These are phyloP conservation scores for Plecturocebus donacophilus DNA, from an alignment of 2,113 vertebrate species.

Conservation along the genomic window DNA sequence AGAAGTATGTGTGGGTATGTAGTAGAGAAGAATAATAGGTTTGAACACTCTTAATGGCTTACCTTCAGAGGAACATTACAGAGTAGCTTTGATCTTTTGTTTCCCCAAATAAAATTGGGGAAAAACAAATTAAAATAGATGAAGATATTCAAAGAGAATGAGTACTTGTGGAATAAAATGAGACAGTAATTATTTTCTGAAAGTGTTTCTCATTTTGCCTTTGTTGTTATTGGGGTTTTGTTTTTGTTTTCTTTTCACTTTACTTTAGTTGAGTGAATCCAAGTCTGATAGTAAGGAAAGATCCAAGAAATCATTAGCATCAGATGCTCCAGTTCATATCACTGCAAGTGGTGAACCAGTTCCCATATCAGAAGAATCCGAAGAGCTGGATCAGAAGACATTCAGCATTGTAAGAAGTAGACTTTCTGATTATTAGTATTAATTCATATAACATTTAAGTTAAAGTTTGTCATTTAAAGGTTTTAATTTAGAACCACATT, in stretches of 20 bases:
- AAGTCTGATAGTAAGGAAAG: constrained; percentile 92
- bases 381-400: constrained; percentile 98
- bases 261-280: constrained; percentile 86
- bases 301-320: constrained; percentile 86
- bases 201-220: background rate
- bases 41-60: background rate
- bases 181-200: background rate
- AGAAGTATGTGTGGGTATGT: background rate
- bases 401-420: constrained; percentile 94
- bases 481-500: constrained; percentile 31
- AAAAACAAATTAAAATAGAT: background rate
- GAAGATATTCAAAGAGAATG: background rate
- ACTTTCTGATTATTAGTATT: background rate
- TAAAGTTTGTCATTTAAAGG: background rate
- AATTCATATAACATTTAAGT: background rate
- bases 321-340: constrained; percentile 92
- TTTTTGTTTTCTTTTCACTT: background rate
- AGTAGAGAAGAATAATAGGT: background rate
- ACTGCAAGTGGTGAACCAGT: constrained; percentile 91
- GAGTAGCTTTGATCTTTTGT: constrained; percentile 16
- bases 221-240: background rate
- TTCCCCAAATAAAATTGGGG: background rate
- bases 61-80: background rate
- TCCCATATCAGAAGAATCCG: constrained; percentile 93
- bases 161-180: constrained; percentile 34